phyloP scores from a whole-genome alignment of 2,797 vertebrate species.

The Picus viridis region DNA sequence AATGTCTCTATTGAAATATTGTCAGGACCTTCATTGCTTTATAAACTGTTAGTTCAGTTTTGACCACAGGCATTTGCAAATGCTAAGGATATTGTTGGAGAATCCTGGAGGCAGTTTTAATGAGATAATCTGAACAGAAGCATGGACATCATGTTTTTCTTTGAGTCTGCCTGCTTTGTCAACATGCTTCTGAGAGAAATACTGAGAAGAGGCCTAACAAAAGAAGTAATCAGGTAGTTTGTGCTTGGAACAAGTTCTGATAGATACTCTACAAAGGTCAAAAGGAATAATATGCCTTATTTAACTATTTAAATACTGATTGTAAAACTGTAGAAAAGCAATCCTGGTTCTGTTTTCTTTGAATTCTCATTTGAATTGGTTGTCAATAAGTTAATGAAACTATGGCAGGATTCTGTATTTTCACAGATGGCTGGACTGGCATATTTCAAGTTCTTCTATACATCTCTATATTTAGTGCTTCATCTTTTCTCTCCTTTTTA shows the following conservation, averaged over 20 bases:
- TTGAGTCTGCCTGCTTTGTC: neutral
- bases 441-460: neutral
- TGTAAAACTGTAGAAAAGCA: neutral
- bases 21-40: neutral
- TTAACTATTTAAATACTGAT: neutral
- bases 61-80: neutral
- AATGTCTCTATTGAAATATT: neutral
- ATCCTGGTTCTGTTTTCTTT: neutral
- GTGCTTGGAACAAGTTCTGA: neutral
- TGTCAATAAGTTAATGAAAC: neutral
- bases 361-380: neutral
- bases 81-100: neutral
- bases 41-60: neutral
- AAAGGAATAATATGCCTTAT: neutral
- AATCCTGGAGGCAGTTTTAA: neutral
- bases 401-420: neutral
- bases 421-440: neutral
- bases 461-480: neutral
- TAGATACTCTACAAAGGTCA: neutral
- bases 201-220: neutral
- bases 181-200: neutral
- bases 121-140: neutral
- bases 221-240: neutral
- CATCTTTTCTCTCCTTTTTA: neutral
- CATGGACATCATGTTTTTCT: neutral